Conservation (phyloP, 1,140 invertebrate genomes). For the Oryzaephilus surinamensis region DNA sequence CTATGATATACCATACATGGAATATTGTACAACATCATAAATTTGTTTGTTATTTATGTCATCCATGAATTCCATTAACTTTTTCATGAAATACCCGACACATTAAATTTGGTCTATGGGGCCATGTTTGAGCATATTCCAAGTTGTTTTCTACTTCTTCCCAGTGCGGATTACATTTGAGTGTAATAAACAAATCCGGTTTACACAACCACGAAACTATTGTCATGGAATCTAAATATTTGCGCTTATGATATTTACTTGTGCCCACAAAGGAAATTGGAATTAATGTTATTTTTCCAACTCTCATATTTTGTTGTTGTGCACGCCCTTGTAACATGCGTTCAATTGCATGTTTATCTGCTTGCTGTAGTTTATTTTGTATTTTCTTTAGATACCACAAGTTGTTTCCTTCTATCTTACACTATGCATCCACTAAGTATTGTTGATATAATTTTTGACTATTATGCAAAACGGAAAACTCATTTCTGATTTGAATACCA, state of each 20-base stretch:
- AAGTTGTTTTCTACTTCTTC: background rate
- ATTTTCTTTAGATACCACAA: background rate
- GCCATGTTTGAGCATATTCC: background rate
- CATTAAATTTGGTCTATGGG: background rate
- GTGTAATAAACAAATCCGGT: no score
- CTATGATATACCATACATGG: background rate
- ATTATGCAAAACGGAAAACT: background rate
- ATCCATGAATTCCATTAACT: background rate
- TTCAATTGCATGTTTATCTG: no score
- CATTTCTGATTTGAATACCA: background rate
- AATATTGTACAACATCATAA: background rate
- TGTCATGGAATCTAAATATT: conserved; percentile 4
- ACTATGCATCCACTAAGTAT: background rate
- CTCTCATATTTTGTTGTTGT: no score
- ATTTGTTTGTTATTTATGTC: background rate
- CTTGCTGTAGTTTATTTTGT: background rate
- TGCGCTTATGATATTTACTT: no score
- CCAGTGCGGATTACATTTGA: background rate
- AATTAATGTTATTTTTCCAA: no score
- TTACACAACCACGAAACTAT: background rate
- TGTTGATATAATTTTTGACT: background rate
- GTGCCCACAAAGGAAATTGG: no score
- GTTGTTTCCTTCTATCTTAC: background rate
- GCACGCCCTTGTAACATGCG: no score
- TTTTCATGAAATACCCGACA: no score